Evolutionary conservation across 2,113 vertebrate genomes (phyloP).

Genomic region (Oostethus manadensis): DNA sequence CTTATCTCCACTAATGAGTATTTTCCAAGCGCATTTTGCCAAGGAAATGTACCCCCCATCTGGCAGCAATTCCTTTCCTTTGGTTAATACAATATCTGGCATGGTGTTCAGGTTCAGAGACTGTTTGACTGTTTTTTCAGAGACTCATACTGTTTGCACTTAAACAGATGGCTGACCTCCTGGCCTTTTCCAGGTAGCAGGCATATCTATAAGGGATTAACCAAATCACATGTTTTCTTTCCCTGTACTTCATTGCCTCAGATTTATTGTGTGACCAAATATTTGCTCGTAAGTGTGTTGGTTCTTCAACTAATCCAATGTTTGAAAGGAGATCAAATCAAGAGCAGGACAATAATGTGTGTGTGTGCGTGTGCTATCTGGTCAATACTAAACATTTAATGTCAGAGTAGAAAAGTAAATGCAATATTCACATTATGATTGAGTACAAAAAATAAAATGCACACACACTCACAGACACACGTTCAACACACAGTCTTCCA

Average conservation of each 20-base stretch:
- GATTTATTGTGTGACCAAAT: constrained; percentile 15
- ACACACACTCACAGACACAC: constrained; percentile 2
- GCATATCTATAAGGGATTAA: constrained; percentile 23
- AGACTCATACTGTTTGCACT: constrained; percentile 37
- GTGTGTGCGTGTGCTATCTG: neutral
- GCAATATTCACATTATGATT: constrained; percentile 19
- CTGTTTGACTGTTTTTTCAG: too few species aligned
- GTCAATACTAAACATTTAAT: constrained; percentile 23
- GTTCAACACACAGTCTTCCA: constrained; percentile 26
- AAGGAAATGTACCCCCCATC: constrained; percentile 61
- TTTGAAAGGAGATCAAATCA: constrained; percentile 10
- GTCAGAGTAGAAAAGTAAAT: constrained; percentile 19
- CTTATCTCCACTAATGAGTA: constrained; percentile 37
- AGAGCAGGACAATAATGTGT: constrained; percentile 1
- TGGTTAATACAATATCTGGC: constrained; percentile 46
- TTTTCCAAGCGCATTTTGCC: constrained; percentile 22
- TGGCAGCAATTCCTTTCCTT: constrained; percentile 60
- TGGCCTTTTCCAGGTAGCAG: constrained; percentile 20
- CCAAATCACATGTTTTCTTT: constrained; percentile 16
- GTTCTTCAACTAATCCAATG: neutral
- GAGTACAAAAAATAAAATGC: constrained; percentile 23
- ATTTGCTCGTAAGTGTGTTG: constrained; percentile 9
- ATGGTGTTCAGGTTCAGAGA: constrained; percentile 47
- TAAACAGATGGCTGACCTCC: constrained; percentile 43
- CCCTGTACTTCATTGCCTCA: constrained; percentile 5